These are phyloP conservation scores for Aethes cnicana DNA, from an alignment of 2,888 invertebrate species.

Conservation along the genomic window DNA sequence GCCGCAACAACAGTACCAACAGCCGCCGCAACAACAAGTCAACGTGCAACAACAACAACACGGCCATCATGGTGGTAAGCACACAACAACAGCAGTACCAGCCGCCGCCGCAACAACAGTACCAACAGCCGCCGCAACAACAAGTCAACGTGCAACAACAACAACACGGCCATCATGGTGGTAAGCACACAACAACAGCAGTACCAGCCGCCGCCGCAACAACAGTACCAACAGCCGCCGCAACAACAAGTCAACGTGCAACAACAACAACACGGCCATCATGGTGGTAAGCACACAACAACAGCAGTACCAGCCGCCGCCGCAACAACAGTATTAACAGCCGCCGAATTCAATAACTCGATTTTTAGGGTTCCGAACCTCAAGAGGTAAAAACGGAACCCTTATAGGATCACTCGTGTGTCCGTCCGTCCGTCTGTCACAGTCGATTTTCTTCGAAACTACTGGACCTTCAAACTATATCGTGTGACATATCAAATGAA, in stretches of 20 bases:
- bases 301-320: not conserved
- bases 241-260: slow-evolving; percentile 45
- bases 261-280: slow-evolving; percentile 47
- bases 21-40: slow-evolving; percentile 37
- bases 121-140: slow-evolving; percentile 40
- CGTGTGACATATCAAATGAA: too few species aligned
- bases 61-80: too few species aligned
- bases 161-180: slow-evolving; percentile 57
- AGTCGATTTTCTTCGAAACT: too few species aligned
- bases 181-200: slow-evolving; percentile 50
- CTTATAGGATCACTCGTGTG: too few species aligned
- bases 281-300: slow-evolving; percentile 38
- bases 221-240: slow-evolving; percentile 59
- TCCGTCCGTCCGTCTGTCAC: too few species aligned
- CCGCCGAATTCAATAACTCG: too few species aligned
- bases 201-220: slow-evolving; percentile 48
- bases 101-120: slow-evolving; percentile 46
- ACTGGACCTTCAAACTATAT: too few species aligned
- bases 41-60: slow-evolving; percentile 52
- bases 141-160: slow-evolving; percentile 47
- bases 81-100: slow-evolving; percentile 38
- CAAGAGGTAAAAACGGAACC: too few species aligned
- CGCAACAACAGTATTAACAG: not conserved
- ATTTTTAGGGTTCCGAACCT: too few species aligned
- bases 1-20: slow-evolving; percentile 33